phyloP scores from a whole-genome alignment of 2,888 invertebrate genomes.

The Hemaris fuciformis region DNA sequence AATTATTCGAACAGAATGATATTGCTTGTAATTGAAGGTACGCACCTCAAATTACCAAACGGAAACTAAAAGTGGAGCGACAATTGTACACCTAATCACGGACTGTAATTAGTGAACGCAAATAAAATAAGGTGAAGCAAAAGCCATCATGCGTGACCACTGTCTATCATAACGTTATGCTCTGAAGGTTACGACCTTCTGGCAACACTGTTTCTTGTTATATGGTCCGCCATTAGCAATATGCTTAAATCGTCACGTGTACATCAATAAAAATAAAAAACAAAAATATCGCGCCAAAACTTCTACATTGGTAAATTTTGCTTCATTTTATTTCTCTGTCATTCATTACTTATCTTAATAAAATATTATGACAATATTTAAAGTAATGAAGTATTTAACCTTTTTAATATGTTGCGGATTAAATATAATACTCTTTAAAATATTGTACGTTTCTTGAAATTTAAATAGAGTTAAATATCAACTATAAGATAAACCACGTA shows the following conservation, averaged over 20 bases:
- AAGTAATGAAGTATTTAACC: no score
- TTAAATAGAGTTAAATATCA: no score
- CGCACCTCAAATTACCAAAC: slow-evolving; percentile 17
- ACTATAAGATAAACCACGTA: no score
- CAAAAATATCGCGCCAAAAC: background rate
- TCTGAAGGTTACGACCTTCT: slow-evolving; percentile 42
- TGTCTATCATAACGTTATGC: slow-evolving; percentile 37
- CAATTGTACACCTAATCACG: slow-evolving; percentile 10
- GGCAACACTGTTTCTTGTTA: slow-evolving; percentile 8
- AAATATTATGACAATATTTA: no score
- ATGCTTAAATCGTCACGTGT: background rate
- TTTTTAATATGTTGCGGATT: no score
- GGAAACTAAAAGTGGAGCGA: slow-evolving; percentile 25
- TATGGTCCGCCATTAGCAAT: background rate
- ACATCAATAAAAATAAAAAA: background rate
- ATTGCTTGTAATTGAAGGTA: background rate
- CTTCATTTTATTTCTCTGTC: no score
- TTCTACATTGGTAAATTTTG: background rate
- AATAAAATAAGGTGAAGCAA: slow-evolving; percentile 37
- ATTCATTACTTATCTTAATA: no score
- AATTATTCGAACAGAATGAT: background rate
- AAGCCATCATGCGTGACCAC: slow-evolving; percentile 42
- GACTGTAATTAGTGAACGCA: slow-evolving; percentile 37
- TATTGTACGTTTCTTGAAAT: no score
- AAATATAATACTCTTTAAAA: no score